Percentiles rank a stretch among this genome's conserved stretches.
These are phyloP conservation scores for Ophion obscuratus DNA, from an alignment of 2,888 invertebrate species.

Conservation along the genomic window DNA sequence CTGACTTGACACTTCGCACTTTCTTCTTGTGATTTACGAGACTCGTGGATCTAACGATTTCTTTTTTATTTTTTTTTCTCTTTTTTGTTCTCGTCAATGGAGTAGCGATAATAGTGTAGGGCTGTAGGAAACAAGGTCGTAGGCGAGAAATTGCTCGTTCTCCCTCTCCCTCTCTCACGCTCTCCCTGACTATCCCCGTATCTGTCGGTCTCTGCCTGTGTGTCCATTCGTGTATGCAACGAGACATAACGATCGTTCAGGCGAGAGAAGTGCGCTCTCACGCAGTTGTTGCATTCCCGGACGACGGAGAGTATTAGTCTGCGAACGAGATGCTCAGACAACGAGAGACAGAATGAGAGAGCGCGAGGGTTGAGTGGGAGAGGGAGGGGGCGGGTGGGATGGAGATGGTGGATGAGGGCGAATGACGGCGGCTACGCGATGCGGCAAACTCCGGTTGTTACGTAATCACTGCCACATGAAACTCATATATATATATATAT, in stretches of 20 bases:
- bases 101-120: background rate
- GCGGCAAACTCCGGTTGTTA: slow-evolving; percentile 75
- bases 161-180: background rate
- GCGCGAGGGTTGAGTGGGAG: slow-evolving; percentile 56
- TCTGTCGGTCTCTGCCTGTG: background rate
- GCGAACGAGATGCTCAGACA: slow-evolving; percentile 54
- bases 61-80: background rate
- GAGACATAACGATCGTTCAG: slow-evolving; percentile 14
- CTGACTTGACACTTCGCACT: slow-evolving; percentile 13
- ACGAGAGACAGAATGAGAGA: slow-evolving; percentile 36
- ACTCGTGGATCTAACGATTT: background rate
- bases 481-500: slow-evolving; percentile 70
- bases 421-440: slow-evolving; percentile 77
- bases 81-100: no score
- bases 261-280: slow-evolving; percentile 26
- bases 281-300: slow-evolving; percentile 60
- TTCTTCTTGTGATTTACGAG: background rate
- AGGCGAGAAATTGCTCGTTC: slow-evolving; percentile 48
- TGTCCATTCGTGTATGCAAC: slow-evolving; percentile 32
- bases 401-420: slow-evolving; percentile 48
- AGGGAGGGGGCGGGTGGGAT: background rate
- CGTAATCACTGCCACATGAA: slow-evolving; percentile 76
- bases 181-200: background rate
- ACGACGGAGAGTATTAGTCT: slow-evolving; percentile 54
- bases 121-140: slow-evolving; percentile 63